Evolutionary conservation across 2,888 invertebrate species (phyloP), one percentile per base, ranked within the genome.

Genomic region (Opisthograptis luteolata): DNA sequence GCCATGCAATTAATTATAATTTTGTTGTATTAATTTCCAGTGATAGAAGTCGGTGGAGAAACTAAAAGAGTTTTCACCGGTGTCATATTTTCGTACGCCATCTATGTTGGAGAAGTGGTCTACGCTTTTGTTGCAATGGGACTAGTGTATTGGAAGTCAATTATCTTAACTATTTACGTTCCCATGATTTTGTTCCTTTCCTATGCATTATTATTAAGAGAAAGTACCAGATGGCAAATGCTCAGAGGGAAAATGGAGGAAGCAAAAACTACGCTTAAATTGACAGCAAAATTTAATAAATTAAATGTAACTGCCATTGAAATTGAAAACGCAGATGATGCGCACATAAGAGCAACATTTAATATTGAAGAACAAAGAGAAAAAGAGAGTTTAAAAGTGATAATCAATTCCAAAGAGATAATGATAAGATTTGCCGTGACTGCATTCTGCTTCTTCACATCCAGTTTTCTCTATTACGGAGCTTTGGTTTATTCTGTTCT

Each of bases 221-320:
- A 87, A 55, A 85, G 87, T 43, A 73, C 78, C 2, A 67, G 87
- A 60, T 87, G 87, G 87, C 81, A 83, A 67, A 70, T 85, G 64
- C 46, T 86, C 4, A 68, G 78, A 28, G 84, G 84, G 0, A 79
- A 70, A 64, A 78, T 73, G 39, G 57, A 66, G 2, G 76, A 73
- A 36, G 84, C 80, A 0, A 86, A 78, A 55, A 50, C 66, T 3
- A 83, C 81, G 0, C 58, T 87, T 1, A 81, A 75, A 51, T 22
- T 60, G 1, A 64, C 72, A 0, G 74, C 77, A 0, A 80, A 66
- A 67, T 69, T 72, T 24, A 87, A 87, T 47, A 81, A 78, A 50
- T 52, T 81, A 17, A 60, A 73, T 41, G 48, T 84, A 0, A 61
- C 70, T 6, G 52, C 62, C 4, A 59, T 76, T 25, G 81, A 81